Evolutionary conservation across 2,888 invertebrate species (phyloP).

Genomic region (Ptychoptera contaminata): DNA sequence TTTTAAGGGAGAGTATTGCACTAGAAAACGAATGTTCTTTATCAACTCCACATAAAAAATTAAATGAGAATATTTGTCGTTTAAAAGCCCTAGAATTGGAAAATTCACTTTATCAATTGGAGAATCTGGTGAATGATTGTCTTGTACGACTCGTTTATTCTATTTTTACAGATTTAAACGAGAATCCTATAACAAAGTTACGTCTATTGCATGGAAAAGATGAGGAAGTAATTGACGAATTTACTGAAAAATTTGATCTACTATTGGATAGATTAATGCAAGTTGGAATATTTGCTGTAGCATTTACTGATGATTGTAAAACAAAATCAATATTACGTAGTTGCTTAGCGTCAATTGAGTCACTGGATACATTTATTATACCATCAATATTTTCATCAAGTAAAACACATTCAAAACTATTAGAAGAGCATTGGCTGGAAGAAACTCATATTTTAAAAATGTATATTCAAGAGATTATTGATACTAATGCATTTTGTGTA

Average conservation of each 20-base stretch:
- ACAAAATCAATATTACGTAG: constrained; percentile 23
- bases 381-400: constrained; percentile 21
- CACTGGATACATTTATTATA: constrained; percentile 25
- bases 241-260: constrained; percentile 28
- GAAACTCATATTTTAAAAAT: constrained; percentile 21
- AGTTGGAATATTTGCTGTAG: constrained; percentile 26
- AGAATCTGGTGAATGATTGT: constrained; percentile 25
- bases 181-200: constrained; percentile 22
- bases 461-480: constrained; percentile 24
- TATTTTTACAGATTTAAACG: constrained; percentile 22
- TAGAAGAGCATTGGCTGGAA: constrained; percentile 27
- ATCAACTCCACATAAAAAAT: constrained; percentile 5
- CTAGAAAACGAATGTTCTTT: constrained; percentile 22
- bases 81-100: constrained; percentile 23
- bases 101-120: constrained; percentile 23
- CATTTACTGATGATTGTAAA: constrained; percentile 21
- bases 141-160: constrained; percentile 22
- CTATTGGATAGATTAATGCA: constrained; percentile 27
- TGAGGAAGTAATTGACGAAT: constrained; percentile 17
- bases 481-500: constrained; percentile 21
- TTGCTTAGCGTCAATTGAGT: constrained; percentile 27
- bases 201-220: constrained; percentile 16
- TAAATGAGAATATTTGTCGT: constrained; percentile 18
- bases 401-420: constrained; percentile 18
- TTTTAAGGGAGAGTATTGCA: constrained; percentile 21